A percentile compares a stretch with the other conserved stretches of the same genome.
These are phyloP conservation scores for Synergus japonicus DNA, from an alignment of 2,888 invertebrate genomes.

Conservation along the genomic window DNA sequence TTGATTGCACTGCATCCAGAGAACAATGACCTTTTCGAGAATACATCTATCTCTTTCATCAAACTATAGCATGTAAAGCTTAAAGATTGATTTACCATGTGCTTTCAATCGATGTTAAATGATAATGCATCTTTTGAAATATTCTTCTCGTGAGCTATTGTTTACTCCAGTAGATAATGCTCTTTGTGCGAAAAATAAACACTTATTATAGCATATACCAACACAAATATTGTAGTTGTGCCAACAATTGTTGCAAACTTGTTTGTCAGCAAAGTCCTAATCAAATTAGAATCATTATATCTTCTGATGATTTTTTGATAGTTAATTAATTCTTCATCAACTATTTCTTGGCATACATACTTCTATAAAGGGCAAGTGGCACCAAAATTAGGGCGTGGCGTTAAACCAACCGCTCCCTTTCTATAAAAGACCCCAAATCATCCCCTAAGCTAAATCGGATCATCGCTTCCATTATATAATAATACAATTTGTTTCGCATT, in stretches of 20 bases:
- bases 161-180: background rate
- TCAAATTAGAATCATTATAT: background rate
- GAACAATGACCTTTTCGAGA: conserved; percentile 15
- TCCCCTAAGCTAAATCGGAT: background rate
- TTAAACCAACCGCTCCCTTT: conserved; percentile 8
- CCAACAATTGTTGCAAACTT: conserved; percentile 14
- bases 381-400: conserved; percentile 32
- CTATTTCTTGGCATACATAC: background rate
- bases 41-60: background rate
- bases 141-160: background rate
- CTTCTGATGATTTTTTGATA: background rate
- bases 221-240: conserved; percentile 8
- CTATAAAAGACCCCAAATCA: background rate
- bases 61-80: background rate
- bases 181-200: conserved; percentile 13
- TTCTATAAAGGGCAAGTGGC: conserved; percentile 13
- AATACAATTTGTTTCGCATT: background rate
- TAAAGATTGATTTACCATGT: background rate
- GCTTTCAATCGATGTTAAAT: background rate
- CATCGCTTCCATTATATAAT: background rate
- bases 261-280: background rate
- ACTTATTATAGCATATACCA: background rate
- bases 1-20: conserved; percentile 1
- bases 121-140: background rate
- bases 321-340: background rate